Evolutionary conservation across 2,888 invertebrate genomes (phyloP).

Genomic region (Lithophane socia): DNA sequence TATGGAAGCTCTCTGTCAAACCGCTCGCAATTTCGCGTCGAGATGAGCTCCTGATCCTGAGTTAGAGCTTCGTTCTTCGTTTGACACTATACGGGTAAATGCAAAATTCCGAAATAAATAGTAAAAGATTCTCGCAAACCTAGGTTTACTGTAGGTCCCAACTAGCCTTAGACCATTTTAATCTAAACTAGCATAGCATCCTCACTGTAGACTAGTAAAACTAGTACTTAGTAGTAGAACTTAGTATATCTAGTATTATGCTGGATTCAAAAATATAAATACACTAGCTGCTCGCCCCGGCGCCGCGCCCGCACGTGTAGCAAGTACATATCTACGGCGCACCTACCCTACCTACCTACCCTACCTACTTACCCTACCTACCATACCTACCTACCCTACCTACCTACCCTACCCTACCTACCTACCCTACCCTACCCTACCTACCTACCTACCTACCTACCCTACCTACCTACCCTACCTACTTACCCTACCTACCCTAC

Average conservation of each 20-base stretch:
- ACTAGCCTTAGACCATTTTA: not conserved
- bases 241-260: not conserved
- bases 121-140: not conserved
- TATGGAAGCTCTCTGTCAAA: not conserved
- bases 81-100: not conserved
- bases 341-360: too few species aligned
- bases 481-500: too few species aligned
- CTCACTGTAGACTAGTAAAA: not conserved
- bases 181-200: not conserved
- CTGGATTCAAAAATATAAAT: not conserved
- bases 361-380: too few species aligned
- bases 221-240: too few species aligned
- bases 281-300: too few species aligned
- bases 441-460: too few species aligned
- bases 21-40: not conserved
- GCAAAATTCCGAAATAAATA: not conserved
- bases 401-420: too few species aligned
- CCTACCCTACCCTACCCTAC: too few species aligned
- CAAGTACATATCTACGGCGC: too few species aligned
- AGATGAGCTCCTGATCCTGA: not conserved
- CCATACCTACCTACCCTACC: too few species aligned
- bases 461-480: too few species aligned
- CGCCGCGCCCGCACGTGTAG: too few species aligned
- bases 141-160: not conserved
- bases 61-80: not conserved